phyloP scores from a whole-genome alignment of 2,113 vertebrate species.

The Eulemur macaco region DNA sequence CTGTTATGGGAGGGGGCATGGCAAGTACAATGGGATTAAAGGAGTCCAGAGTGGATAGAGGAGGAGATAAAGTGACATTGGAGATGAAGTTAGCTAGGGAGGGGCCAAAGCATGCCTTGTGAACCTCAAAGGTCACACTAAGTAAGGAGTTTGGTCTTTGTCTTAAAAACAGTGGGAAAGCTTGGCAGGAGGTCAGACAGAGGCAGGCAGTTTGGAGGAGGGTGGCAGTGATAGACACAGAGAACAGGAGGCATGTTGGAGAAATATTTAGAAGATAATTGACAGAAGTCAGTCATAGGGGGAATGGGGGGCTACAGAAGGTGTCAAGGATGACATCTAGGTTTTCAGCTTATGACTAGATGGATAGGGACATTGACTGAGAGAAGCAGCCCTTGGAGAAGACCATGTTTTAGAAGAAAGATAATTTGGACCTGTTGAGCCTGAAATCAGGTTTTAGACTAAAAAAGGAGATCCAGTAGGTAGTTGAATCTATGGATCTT shows the following conservation, averaged over 20 bases:
- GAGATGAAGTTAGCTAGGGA: background rate
- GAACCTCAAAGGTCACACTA: background rate
- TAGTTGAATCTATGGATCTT: background rate
- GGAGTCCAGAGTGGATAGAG: background rate
- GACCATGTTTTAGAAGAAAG: background rate
- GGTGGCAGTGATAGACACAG: background rate
- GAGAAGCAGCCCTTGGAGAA: background rate
- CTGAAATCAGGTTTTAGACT: background rate
- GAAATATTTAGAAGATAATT: background rate
- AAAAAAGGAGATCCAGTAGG: background rate
- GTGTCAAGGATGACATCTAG: background rate
- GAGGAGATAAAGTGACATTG: background rate
- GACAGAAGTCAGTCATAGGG: background rate
- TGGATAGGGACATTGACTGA: background rate
- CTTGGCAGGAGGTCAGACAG: too few relatives aligned
- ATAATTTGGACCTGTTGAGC: background rate
- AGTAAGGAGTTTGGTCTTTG: background rate
- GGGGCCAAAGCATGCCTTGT: background rate
- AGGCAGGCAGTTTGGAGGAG: background rate
- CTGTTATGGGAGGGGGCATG: background rate
- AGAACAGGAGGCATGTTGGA: background rate
- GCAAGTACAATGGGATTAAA: background rate
- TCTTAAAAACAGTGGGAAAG: background rate
- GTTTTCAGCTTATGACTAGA: background rate
- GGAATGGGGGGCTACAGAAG: background rate